phyloP scores from a whole-genome alignment of 2,888 invertebrate species.

The Tethea ocularis region DNA sequence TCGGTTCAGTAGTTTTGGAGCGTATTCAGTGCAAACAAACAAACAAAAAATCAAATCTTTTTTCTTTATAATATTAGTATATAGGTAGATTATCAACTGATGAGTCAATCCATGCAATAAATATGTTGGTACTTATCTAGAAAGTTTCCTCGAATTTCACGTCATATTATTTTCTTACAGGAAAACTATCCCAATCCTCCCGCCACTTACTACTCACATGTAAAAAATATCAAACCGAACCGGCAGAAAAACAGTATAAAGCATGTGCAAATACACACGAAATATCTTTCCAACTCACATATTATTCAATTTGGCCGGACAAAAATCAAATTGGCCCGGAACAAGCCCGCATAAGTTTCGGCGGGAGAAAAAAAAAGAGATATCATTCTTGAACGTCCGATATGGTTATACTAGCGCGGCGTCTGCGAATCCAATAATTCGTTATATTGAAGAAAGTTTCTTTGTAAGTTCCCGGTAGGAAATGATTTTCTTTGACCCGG shows the following conservation, averaged over 20 bases:
- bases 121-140: neutral
- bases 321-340: conserved; percentile 45
- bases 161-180: neutral
- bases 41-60: no score
- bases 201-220: neutral
- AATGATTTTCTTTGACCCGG: conserved; percentile 73
- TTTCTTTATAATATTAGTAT: no score
- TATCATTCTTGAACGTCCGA: conserved; percentile 62
- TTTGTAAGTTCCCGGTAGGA: conserved; percentile 62
- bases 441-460: conserved; percentile 76
- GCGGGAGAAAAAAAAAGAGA: conserved; percentile 48
- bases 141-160: neutral
- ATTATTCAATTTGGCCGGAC: conserved; percentile 21
- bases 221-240: neutral
- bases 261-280: conserved; percentile 5
- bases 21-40: no score
- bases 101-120: no score
- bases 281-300: neutral
- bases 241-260: neutral
- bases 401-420: conserved; percentile 55
- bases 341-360: conserved; percentile 30
- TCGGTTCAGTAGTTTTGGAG: no score
- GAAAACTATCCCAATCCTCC: neutral
- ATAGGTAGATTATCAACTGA: no score
- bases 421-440: conserved; percentile 76